Percentiles rank a stretch among this genome's conserved stretches.
Evolutionary conservation across 92 coral and sea anemone genomes (phyloP).

Genomic region (Hydrozoanthus gracilis): DNA sequence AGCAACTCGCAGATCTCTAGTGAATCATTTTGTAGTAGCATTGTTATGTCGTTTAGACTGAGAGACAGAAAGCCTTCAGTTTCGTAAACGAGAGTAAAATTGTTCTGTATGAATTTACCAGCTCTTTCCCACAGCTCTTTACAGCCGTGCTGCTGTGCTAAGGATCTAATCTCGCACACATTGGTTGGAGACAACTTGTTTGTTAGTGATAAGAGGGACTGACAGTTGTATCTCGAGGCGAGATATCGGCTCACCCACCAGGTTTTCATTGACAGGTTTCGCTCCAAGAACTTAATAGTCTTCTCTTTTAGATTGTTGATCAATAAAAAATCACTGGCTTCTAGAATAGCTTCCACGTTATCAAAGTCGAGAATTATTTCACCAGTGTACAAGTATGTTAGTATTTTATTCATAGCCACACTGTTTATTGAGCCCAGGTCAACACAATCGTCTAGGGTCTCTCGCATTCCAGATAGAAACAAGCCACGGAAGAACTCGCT

Average conservation of each 20-base stretch:
- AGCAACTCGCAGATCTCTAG: neutral
- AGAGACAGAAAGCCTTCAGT: conserved; percentile 23
- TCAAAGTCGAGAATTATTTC: conserved; percentile 5
- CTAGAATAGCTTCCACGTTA: conserved; percentile 11
- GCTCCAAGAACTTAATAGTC: neutral
- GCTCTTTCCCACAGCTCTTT: neutral
- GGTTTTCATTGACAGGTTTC: conserved; percentile 20
- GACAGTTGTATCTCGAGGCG: conserved; percentile 31
- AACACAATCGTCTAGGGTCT: neutral
- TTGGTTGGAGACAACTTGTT: neutral
- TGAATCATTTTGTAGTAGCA: conserved; percentile 1
- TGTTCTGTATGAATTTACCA: neutral
- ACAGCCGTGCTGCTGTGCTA: conserved; percentile 6
- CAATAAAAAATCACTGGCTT: conserved; percentile 5
- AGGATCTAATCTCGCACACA: neutral
- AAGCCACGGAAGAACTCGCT: conserved; percentile 27
- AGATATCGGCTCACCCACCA: conserved; percentile 30
- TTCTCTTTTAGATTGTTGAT: conserved; percentile 24
- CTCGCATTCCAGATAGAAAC: conserved; percentile 23
- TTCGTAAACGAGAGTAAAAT: neutral
- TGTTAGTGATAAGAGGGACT: neutral
- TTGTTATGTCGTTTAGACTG: neutral
- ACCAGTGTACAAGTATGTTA: conserved; percentile 13
- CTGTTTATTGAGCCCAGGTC: conserved; percentile 12
- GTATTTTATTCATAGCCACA: neutral